phyloP scores from a whole-genome alignment of 2,113 vertebrate species.

The Oenanthe melanoleuca region DNA sequence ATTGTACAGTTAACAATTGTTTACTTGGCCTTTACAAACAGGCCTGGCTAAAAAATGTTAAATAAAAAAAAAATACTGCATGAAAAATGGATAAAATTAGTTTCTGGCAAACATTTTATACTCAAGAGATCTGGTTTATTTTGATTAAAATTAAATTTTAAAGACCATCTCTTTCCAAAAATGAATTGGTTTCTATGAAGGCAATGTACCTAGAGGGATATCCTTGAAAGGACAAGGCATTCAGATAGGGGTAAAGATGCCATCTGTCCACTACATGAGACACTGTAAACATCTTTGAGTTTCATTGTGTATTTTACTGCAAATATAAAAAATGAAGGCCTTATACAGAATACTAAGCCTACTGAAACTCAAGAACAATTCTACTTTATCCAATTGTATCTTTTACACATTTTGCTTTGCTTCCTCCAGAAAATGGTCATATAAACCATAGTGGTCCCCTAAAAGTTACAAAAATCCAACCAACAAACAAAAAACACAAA shows the following conservation, averaged over 20 bases:
- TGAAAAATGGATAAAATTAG: conserved; percentile 38
- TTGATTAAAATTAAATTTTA: conserved; percentile 68
- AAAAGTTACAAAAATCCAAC: not conserved
- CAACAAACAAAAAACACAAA: not conserved
- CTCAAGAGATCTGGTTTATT: conserved; percentile 42
- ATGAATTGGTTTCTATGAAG: conserved; percentile 21
- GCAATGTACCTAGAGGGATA: conserved; percentile 4
- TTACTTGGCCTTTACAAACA: conserved; percentile 58
- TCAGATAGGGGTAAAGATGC: conserved; percentile 21
- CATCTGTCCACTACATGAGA: conserved; percentile 36
- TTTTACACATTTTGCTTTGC: not conserved
- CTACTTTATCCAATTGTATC: not conserved
- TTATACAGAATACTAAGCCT: not conserved
- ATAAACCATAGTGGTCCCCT: accelerated
- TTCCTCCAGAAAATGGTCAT: not conserved
- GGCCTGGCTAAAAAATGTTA: not conserved
- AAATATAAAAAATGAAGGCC: not conserved
- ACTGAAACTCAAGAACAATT: not conserved
- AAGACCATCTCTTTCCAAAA: conserved; percentile 49
- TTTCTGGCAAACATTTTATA: conserved; percentile 38
- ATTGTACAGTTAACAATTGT: not conserved
- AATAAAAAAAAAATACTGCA: not conserved
- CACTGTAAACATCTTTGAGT: not conserved
- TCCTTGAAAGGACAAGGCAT: conserved; percentile 43
- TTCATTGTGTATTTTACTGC: not conserved